Base-by-base conservation (phyloP, 2,797 vertebrate species). In the Cuculus canorus region DNA sequence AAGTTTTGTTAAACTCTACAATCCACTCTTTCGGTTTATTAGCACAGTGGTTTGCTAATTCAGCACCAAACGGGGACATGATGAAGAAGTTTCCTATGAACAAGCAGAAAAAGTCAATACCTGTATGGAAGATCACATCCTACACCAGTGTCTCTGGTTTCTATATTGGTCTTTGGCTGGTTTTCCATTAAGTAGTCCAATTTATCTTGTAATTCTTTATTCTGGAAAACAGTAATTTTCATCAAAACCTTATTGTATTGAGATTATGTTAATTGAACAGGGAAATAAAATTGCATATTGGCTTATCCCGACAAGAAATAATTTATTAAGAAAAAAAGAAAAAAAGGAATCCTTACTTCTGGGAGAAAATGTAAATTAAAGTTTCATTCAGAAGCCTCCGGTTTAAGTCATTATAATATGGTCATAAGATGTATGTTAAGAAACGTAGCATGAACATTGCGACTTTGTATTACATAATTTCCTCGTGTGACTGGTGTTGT, bases 171-270 rank as follows among this genome's bases (percentile, higher is more conserved):
- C 93, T 95, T 98, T 52, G 97, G 90, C 64, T 97, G 98, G 86
- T 97, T 99, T 98, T 99, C 98, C 98, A 98, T 98, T 98, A 99
- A 98, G 97, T 99, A 99, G 97, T 99, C 99, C 98, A 99, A 96
- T 97, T 99, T 99, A 98, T 99, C 99, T 98, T 99, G 99, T 97
- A 99, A 98, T 97, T 99, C 99, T 98, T 99, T 99, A 98, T 99
- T 99, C 99, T 99, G 96, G 79, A 96, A 95, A 82, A 94, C 21
- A 96, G 33, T 69, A n/a, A 47, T 82, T 93, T 83, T 88, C 37
- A 92, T 64, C 24, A 56, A 11, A 91, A 30, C 27, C 72, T 85
- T 54, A 45, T 72, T 85, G 86, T 47, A 53, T 57, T 90, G 69
- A 33, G 45, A 63, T 75, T 54, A 69, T n/a, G 10, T 45, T 63